Conservation (phyloP, 2,113 vertebrate genomes). For the Toxostoma redivivum region DNA sequence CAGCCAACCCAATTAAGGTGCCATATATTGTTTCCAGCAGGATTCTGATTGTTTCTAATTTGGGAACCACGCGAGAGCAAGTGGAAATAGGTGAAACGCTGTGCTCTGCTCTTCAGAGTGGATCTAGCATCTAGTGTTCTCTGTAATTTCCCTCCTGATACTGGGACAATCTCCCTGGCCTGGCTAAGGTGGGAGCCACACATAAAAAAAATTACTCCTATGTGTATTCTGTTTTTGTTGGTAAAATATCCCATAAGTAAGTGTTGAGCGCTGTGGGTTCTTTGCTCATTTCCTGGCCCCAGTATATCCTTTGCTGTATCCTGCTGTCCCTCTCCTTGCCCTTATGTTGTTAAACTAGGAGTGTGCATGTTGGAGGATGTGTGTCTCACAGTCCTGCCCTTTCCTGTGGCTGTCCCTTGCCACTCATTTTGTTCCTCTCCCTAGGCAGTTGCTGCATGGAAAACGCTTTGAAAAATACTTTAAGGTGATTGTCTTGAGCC, state of each 20-base stretch:
- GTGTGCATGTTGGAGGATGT: neutral
- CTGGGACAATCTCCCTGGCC: neutral
- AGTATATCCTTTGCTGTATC: neutral
- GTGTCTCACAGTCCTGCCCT: neutral
- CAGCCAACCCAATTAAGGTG: conserved; percentile 51
- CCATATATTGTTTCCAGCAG: conserved; percentile 47
- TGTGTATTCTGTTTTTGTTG: neutral
- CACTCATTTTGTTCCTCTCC: neutral
- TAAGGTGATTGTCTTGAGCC: neutral
- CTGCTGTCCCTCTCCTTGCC: neutral
- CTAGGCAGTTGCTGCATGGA: neutral
- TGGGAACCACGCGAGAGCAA: conserved; percentile 17
- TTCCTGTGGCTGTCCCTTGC: neutral
- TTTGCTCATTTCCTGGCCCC: neutral
- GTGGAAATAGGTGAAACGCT: conserved; percentile 1
- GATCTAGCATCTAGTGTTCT: neutral
- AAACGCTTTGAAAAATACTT: neutral
- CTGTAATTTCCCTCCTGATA: neutral
- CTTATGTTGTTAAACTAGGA: neutral
- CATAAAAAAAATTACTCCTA: neutral
- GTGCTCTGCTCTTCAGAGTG: neutral
- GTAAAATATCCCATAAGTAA: neutral
- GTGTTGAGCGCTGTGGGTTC: neutral
- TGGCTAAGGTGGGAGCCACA: neutral
- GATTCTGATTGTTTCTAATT: conserved; percentile 51